These are phyloP conservation scores for Phoeniculus purpureus DNA, from an alignment of 2,797 vertebrate genomes.

Conservation along the genomic window DNA sequence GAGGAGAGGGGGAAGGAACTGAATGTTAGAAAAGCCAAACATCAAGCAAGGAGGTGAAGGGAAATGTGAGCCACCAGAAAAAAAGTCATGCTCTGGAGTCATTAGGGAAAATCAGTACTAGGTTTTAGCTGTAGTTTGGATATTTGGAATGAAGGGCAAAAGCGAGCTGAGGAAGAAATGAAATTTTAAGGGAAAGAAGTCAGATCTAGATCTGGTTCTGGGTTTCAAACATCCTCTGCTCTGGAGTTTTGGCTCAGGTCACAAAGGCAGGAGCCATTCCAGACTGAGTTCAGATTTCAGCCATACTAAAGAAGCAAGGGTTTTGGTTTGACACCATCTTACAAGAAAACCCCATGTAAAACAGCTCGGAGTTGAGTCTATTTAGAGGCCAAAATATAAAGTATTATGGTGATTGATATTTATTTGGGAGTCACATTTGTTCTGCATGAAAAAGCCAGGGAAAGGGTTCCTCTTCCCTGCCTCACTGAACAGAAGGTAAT, in stretches of 20 bases:
- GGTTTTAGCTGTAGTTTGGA: background rate
- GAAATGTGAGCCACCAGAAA: background rate
- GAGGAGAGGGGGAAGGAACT: background rate
- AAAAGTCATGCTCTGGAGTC: background rate
- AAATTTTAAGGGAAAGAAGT: background rate
- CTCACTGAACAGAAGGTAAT: slow-evolving; percentile 64
- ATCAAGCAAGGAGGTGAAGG: background rate
- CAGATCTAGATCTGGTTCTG: background rate
- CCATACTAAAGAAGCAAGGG: background rate
- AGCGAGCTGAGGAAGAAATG: background rate
- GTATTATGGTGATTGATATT: slow-evolving; percentile 70
- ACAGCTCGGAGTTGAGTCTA: slow-evolving; percentile 20
- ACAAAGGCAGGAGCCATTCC: background rate
- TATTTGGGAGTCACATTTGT: slow-evolving; percentile 71
- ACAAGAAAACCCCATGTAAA: slow-evolving; percentile 13
- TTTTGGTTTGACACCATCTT: slow-evolving; percentile 23
- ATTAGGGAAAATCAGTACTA: background rate
- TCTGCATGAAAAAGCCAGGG: slow-evolving; percentile 70
- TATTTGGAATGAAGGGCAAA: background rate
- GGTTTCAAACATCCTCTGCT: slow-evolving; percentile 4
- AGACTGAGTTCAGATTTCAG: slow-evolving; percentile 15
- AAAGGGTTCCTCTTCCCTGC: slow-evolving; percentile 58
- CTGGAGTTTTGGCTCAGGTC: slow-evolving; percentile 2
- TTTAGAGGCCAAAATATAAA: slow-evolving; percentile 47
- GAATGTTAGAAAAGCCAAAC: background rate